A percentile compares a stretch with the other conserved stretches of the same genome.
Evolutionary conservation across 2,797 vertebrate species (phyloP).

Genomic region (Novumbra hubbsi): DNA sequence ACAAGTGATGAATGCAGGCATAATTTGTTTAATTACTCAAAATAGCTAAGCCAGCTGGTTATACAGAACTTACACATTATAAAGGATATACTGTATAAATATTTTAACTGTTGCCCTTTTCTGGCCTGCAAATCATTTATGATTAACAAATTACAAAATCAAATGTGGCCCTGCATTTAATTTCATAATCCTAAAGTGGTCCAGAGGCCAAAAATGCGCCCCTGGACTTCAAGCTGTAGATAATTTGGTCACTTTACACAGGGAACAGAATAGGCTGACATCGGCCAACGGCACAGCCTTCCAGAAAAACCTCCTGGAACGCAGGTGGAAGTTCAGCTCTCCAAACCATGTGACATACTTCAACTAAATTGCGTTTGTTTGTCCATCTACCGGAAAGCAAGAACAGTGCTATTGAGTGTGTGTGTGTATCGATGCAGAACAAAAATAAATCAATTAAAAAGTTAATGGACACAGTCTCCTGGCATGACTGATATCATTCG

Average conservation of each 20-base stretch:
- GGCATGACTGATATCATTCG: conserved; percentile 42
- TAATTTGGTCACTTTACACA: conserved; percentile 68
- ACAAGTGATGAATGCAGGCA: too few species aligned
- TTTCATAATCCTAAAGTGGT: too few species aligned
- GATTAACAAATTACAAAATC: too few species aligned
- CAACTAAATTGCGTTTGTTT: conserved; percentile 64
- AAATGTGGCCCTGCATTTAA: too few species aligned
- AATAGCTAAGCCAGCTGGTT: too few species aligned
- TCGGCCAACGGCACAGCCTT: conserved; percentile 11
- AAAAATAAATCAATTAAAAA: background rate
- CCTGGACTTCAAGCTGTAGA: conserved; percentile 43
- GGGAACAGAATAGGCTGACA: conserved; percentile 47
- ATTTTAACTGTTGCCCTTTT: too few species aligned
- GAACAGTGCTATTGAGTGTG: conserved; percentile 44
- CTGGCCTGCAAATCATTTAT: too few species aligned
- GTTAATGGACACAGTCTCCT: conserved; percentile 24
- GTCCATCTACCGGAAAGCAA: conserved; percentile 43
- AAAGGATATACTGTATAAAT: too few species aligned
- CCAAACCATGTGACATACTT: conserved; percentile 38
- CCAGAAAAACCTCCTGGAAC: conserved; percentile 39
- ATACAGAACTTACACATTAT: too few species aligned
- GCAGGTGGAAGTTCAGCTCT: conserved; percentile 29
- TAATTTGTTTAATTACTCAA: too few species aligned
- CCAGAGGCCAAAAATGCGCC: too few species aligned
- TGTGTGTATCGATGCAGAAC: conserved; percentile 38